Conservation (phyloP, 1,140 invertebrate genomes). For the Nixonia krombeini region DNA sequence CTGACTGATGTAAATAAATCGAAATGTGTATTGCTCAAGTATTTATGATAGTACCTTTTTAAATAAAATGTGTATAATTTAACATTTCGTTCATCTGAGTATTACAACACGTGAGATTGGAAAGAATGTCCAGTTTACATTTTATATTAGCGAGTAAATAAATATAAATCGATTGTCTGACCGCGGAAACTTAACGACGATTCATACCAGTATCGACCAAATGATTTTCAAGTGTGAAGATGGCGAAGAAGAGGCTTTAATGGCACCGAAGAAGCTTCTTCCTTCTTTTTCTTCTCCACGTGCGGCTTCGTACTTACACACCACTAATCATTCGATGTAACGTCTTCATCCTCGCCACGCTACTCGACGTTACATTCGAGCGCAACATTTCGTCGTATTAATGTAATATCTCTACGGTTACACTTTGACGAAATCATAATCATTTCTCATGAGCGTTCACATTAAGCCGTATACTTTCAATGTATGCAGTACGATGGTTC, state of each 20-base stretch:
- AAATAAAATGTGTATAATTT: not conserved
- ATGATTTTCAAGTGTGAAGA: constrained; percentile 10
- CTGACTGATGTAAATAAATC: constrained; percentile 43
- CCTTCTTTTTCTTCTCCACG: constrained; percentile 14
- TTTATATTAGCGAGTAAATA: not conserved
- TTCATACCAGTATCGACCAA: constrained; percentile 6
- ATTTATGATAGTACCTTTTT: constrained; percentile 35
- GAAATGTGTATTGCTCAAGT: constrained; percentile 31
- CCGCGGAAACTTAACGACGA: too few relatives aligned
- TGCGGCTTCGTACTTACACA: constrained; percentile 18
- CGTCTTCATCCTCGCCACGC: constrained; percentile 59
- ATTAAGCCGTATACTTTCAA: constrained; percentile 7
- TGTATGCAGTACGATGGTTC: too few relatives aligned
- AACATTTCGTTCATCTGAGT: not conserved
- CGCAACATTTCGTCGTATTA: constrained; percentile 46
- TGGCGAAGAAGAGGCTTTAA: constrained; percentile 9
- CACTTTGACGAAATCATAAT: constrained; percentile 9
- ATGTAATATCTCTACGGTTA: constrained; percentile 54
- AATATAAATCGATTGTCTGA: too few relatives aligned
- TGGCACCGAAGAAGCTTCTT: constrained; percentile 14
- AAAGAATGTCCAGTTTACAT: not conserved
- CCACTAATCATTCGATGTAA: constrained; percentile 61
- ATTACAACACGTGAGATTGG: not conserved
- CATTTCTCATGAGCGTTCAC: not conserved
- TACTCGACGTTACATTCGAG: constrained; percentile 24